Conservation (phyloP, 2,113 vertebrate species). For the Anguilla rostrata region DNA sequence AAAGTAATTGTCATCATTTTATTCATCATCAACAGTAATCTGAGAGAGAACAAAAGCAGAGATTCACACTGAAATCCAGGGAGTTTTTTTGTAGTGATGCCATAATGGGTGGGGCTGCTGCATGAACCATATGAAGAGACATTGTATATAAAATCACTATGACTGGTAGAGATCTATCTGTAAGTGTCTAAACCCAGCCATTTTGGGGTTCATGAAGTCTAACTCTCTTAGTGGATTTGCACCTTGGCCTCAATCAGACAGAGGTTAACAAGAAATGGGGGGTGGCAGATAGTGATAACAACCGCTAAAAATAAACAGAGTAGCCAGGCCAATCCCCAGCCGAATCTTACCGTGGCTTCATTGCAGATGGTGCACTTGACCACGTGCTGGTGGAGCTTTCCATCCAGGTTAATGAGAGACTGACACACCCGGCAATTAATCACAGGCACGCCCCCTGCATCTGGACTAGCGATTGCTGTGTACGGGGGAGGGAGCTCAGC, state of each 20-base stretch:
- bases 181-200: not conserved
- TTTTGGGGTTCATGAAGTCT: not conserved
- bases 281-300: not conserved
- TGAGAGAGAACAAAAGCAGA: not conserved
- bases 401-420: conserved; percentile 93
- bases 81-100: not conserved
- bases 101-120: not conserved
- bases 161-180: not conserved
- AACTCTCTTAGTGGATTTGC: not conserved
- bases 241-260: not conserved
- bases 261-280: not conserved
- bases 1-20: not conserved
- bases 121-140: not conserved
- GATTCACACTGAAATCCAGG: not conserved
- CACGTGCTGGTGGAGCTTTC: conserved; percentile 96
- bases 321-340: conserved; percentile 17
- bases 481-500: conserved; percentile 96
- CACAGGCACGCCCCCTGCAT: conserved; percentile 83
- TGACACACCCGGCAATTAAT: conserved; percentile 97
- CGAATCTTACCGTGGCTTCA: conserved; percentile 86
- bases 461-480: conserved; percentile 91
- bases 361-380: conserved; percentile 98
- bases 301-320: not conserved
- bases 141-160: not conserved
- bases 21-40: not conserved